phyloP scores from a whole-genome alignment of 2,113 vertebrate genomes.

The Leucopsar rothschildi region DNA sequence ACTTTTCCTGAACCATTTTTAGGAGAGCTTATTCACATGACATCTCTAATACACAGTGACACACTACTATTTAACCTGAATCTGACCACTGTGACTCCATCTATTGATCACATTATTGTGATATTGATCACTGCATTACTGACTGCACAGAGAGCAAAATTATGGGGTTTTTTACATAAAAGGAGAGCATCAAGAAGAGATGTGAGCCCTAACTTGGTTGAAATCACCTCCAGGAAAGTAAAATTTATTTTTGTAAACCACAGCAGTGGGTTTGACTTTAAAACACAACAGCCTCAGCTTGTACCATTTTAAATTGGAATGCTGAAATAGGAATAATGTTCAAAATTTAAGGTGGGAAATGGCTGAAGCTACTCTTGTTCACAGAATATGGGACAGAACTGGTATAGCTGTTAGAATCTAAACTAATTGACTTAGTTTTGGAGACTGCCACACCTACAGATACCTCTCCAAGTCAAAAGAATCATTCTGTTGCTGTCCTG shows the following conservation, averaged over 20 bases:
- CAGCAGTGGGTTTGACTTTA: background rate
- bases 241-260: background rate
- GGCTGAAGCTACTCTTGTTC: background rate
- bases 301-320: background rate
- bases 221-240: background rate
- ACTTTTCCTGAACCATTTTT: background rate
- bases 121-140: background rate
- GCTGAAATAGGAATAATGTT: background rate
- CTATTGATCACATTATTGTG: background rate
- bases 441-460: background rate
- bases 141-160: background rate
- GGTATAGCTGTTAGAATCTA: background rate
- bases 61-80: background rate
- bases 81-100: background rate
- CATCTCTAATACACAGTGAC: background rate
- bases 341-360: background rate
- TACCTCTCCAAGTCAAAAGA: background rate
- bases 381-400: background rate
- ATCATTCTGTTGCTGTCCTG: background rate
- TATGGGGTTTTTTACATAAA: background rate
- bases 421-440: background rate
- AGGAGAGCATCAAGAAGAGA: background rate
- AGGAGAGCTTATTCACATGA: background rate
- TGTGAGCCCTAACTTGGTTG: background rate
- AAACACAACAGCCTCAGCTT: background rate